Percentiles rank a stretch among this genome's conserved stretches.
Evolutionary conservation across 2,113 vertebrate species (phyloP).

Genomic region (Paedocypris sp.): DNA sequence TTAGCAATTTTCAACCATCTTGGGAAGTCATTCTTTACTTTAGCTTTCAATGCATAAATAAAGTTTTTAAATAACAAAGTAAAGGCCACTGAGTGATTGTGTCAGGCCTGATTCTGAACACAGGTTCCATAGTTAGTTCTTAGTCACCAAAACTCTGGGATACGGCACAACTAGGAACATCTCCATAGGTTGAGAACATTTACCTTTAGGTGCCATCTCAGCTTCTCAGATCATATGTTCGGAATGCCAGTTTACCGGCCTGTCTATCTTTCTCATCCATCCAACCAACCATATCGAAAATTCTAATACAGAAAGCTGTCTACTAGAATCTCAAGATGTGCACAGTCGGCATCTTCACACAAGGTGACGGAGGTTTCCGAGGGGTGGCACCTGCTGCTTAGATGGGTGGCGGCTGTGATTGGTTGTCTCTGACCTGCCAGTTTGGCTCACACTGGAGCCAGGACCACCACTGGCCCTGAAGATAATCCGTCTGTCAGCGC

Average conservation of each 20-base stretch:
- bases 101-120: background rate
- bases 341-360: background rate
- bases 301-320: no score
- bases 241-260: no score
- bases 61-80: background rate
- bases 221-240: no score
- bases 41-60: no score
- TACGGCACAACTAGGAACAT: background rate
- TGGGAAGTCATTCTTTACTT: no score
- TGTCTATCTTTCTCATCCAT: no score
- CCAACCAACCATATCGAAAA: no score
- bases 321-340: no score
- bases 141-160: background rate
- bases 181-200: background rate
- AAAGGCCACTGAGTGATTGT: background rate
- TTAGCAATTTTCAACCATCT: no score
- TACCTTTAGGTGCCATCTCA: slow-evolving; percentile 1
- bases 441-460: background rate
- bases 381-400: slow-evolving; percentile 6
- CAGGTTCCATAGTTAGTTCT: background rate
- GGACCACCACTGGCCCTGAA: slow-evolving; percentile 22
- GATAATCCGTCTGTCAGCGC: slow-evolving; percentile 58
- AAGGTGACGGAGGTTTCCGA: slow-evolving; percentile 1
- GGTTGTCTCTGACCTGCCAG: background rate
- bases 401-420: background rate